Evolutionary conservation across 2,888 invertebrate species (phyloP), one percentile per base, ranked within the genome.

Genomic region (Hedya salicella): DNA sequence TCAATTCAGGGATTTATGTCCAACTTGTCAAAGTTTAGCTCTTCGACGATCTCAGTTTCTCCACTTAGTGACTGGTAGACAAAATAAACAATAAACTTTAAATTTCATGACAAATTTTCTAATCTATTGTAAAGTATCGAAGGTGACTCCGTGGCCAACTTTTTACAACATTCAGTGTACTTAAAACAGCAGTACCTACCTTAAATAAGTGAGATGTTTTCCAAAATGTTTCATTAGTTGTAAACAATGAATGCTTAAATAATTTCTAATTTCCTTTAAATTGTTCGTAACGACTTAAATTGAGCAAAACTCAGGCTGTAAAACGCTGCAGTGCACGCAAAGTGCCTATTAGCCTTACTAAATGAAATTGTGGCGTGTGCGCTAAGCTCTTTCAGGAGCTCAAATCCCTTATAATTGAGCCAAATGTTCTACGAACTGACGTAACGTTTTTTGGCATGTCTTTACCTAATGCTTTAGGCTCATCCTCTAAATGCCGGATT

Each of bases 331-430:
- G 48, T 66, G 61, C 66, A 66, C 66, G 66, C 61, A 66, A 66
- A 66, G 60, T 61, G 66, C 61, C 66, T 66, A 66, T 66, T 66
- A 66, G 48, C 54, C 61, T 48, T 32, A 62, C 25, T 53, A 61
- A 66, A 66, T 61, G 60, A 61, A 65, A 66, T 61, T 66, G 54
- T 66, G 66, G 66, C 66, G 66, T 66, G 66, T 61, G 66, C 66
- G 44, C 40, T 61, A 21, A 54, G 42, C 66, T 61, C 48, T 49
- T 57, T 48, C 53, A 25, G 60, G 52, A 39, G 53, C 49, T 61
- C 48, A 46, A 54, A 42, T 54, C 53, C 53, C 61, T 46, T 30
- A 49, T 66, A 32, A 61, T 48, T 66, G 25, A 16, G 17, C 25
- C 11, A 14, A 53, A 60, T 25, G 44, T 14, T 39, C 11, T 19